A percentile compares a stretch with the other conserved stretches of the same genome.
Conservation (phyloP, 2,113 vertebrate species). For the Pseudorhombus dupliciocellatus region DNA sequence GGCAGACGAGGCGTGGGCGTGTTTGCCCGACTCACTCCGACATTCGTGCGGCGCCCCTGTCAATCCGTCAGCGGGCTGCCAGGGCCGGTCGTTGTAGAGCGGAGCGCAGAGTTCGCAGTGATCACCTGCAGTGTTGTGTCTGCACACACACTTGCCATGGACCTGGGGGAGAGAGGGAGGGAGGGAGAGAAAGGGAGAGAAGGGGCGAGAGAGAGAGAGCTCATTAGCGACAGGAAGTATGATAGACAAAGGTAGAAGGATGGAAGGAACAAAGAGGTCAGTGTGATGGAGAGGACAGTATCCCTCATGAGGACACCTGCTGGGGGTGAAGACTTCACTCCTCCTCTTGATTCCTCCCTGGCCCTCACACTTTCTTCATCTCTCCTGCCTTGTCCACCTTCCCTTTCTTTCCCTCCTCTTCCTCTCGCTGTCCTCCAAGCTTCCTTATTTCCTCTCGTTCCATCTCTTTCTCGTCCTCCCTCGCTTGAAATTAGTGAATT, state of each 20-base stretch:
- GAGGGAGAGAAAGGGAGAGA: not conserved
- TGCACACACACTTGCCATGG: slow-evolving; percentile 95
- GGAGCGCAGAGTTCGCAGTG: slow-evolving; percentile 91
- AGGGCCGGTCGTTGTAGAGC: slow-evolving; percentile 92
- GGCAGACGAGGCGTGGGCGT: not conserved
- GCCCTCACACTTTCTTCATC: not conserved
- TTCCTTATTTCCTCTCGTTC: not conserved
- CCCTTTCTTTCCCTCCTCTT: not conserved
- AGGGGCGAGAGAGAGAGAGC: slow-evolving; percentile 6
- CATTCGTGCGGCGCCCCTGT: slow-evolving; percentile 91
- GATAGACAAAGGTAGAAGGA: slow-evolving; percentile 25
- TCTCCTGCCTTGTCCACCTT: not conserved
- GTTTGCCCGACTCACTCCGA: slow-evolving; percentile 85
- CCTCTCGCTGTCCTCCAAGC: not conserved
- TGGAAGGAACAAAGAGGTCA: slow-evolving; percentile 53
- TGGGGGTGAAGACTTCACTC: slow-evolving; percentile 5
- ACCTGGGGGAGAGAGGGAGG: slow-evolving; percentile 80
- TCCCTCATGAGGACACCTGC: slow-evolving; percentile 18
- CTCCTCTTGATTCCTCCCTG: not conserved
- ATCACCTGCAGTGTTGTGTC: slow-evolving; percentile 93
- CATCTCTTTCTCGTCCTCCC: slow-evolving; percentile 6
- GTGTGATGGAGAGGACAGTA: slow-evolving; percentile 45
- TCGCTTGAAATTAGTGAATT: slow-evolving; percentile 68
- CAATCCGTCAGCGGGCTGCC: slow-evolving; percentile 92
- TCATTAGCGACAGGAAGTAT: slow-evolving; percentile 44